Evolutionary conservation across 2,888 invertebrate species (phyloP), one percentile per base, ranked within the genome.

Genomic region (Rhagonycha lutea): DNA sequence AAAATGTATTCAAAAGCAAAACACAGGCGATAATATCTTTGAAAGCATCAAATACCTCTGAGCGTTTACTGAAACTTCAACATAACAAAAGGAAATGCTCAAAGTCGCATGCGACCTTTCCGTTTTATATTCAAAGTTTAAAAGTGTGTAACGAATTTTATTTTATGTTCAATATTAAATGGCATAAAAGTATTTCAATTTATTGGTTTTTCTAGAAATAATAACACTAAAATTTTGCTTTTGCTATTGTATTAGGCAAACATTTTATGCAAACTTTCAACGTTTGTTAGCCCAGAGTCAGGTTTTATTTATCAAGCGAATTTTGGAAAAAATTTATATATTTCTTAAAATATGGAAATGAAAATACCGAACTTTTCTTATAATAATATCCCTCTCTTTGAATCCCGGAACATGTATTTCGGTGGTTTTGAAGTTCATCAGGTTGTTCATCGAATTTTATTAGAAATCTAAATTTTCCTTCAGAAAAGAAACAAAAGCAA

Each of bases 1-100:
- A 71, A 73, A 76, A 73, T 73, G 76, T 76, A 76, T 76, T 76
- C 76, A 68, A 74, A 76, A 74, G 73, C 76, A 73, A 73, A 76
- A 76, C 76, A 76, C 68, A 71, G 73, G 73, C 70, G 76, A 76
- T 76, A 76, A 76, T 76, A 76, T 76, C 76, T 73, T 61, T 73
- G 76, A 76, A 76, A 76, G 72, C 76, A 76, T 76, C 76, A 70
- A 72, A 76, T 73, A 73, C 72, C 76, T 76, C 73, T 74, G 71
- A 76, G 73, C 73, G 76, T 76, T 76, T 73, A 69, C 76, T 70
- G 68, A 71, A 75, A 70, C 69, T 74, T 70, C 70, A 70, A 68
- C 67, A 76, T 76, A 70, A 76, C 73, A 70, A 76, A 70, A 73
- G 76, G 70, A 76, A 63, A 32, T 65, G 65, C 47, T 71, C 73